Base-by-base conservation (phyloP, 2,113 vertebrate genomes). In the Hydrolagus affinis region DNA sequence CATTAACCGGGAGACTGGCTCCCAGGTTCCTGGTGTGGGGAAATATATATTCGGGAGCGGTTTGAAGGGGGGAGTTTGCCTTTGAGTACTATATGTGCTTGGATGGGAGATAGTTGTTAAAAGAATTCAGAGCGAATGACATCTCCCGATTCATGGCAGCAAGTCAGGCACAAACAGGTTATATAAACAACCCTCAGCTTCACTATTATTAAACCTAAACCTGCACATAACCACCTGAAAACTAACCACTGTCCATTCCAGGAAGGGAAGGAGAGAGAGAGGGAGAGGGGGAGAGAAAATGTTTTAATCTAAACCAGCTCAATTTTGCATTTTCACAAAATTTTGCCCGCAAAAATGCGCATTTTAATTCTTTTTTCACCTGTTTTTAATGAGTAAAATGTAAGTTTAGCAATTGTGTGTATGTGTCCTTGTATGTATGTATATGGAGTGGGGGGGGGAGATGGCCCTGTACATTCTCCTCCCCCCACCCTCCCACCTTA, bases 121-220 rank as follows among this genome's bases (percentile, higher is more conserved):
- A n/a, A n/a, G 76, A 64, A 28, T 64, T 66, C 77, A 66, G 78
- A 11, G 32, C 25, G 3, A 66, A 66, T 25, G 21, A 21, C 44
- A 66, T 21, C 23, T 11, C 15, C 78, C 76, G 21, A 80, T 64
- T 62, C 76, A 15, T 64, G 59, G 76, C 23, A 78, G 62, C 78
- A 83, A 23, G 25, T 83, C 78, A 64, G 60, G 23, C 60, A 83
- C 78, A 32, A 80, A 28, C 78, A 28, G 7, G 62, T 83, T 83
- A 32, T 30, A 17, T 66, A 32, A 80, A 80, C 12, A 80, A 83
- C 25, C 57, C 76, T 21, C 78, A 60, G 62, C 30, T 23, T 68
- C 21, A 11, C 11, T 83, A 4, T 25, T 17, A n/a, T 83, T 66
- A 83, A 83, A 80, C 17, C 59, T 66, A 83, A 83, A 44, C 44